phyloP scores from a whole-genome alignment of 1,140 invertebrate genomes.

The Scaptomyza hsui region DNA sequence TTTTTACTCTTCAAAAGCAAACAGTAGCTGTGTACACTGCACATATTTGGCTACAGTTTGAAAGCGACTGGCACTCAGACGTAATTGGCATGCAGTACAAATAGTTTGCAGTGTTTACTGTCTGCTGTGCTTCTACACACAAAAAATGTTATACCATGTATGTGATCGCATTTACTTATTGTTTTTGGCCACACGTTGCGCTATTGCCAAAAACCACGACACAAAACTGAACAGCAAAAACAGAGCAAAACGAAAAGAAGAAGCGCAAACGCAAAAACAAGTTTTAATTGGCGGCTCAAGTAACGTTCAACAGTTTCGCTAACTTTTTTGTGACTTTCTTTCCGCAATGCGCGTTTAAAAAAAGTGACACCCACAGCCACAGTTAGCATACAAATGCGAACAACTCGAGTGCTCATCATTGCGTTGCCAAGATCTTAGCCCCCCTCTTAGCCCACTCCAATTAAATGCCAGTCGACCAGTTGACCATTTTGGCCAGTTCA shows the following conservation, averaged over 20 bases:
- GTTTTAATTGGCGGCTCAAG: constrained; percentile 23
- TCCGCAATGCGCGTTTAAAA: constrained; percentile 37
- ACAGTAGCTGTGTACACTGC: background rate
- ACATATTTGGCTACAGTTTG: constrained; percentile 6
- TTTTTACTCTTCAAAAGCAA: background rate
- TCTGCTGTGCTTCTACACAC: background rate
- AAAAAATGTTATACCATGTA: background rate
- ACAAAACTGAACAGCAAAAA: background rate
- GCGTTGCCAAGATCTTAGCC: constrained; percentile 39
- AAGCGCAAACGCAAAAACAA: constrained; percentile 1
- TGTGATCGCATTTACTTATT: constrained; percentile 13
- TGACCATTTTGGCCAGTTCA: background rate
- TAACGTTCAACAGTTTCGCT: constrained; percentile 15
- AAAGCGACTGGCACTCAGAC: background rate
- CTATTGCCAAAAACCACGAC: constrained; percentile 13
- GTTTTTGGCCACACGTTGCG: constrained; percentile 17
- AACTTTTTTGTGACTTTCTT: constrained; percentile 35
- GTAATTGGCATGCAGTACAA: constrained; percentile 16
- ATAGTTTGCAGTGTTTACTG: constrained; percentile 2
- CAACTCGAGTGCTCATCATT: constrained; percentile 20
- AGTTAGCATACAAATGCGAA: constrained; percentile 46
- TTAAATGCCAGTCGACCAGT: background rate
- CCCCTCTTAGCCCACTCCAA: background rate
- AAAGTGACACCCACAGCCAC: constrained; percentile 42
- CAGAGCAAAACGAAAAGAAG: background rate